A percentile compares a stretch with the other conserved stretches of the same genome.
Evolutionary conservation across 2,113 vertebrate species (phyloP).

Genomic region (Neomonachus schauinslandi): DNA sequence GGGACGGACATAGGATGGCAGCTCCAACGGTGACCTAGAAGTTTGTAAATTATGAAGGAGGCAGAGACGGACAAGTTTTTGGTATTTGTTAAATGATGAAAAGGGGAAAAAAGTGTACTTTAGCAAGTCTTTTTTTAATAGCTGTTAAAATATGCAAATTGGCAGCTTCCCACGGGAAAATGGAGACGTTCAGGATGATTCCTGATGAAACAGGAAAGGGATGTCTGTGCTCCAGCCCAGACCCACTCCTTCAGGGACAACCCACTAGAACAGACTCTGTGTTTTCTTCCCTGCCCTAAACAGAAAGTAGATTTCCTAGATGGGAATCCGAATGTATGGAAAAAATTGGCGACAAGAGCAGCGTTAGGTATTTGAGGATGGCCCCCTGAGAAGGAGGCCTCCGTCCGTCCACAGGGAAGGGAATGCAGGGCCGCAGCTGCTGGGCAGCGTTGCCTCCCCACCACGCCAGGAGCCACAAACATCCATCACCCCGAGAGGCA

Average conservation of each 20-base stretch:
- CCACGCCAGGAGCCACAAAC: accelerated
- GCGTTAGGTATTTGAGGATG: background rate
- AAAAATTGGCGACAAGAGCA: background rate
- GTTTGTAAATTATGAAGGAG: background rate
- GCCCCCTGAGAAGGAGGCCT: background rate
- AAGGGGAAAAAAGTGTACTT: background rate
- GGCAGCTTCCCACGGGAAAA: background rate
- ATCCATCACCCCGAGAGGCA: accelerated
- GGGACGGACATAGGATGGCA: background rate
- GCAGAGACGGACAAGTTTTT: background rate
- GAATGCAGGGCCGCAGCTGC: accelerated
- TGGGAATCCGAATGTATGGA: background rate
- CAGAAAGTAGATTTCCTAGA: background rate
- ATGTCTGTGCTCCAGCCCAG: accelerated
- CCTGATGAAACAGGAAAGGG: background rate
- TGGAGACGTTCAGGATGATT: background rate
- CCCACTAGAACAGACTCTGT: accelerated
- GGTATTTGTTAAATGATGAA: background rate
- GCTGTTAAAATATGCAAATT: background rate
- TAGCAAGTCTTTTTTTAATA: background rate
- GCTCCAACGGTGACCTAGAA: background rate
- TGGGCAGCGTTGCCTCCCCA: accelerated
- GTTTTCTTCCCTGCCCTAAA: background rate
- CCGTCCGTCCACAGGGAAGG: background rate
- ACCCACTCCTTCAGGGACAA: background rate